Percentiles rank a stretch among this genome's conserved stretches.
These are phyloP conservation scores for Metallyticus violacea DNA, from an alignment of 2,888 invertebrate genomes.

Conservation along the genomic window DNA sequence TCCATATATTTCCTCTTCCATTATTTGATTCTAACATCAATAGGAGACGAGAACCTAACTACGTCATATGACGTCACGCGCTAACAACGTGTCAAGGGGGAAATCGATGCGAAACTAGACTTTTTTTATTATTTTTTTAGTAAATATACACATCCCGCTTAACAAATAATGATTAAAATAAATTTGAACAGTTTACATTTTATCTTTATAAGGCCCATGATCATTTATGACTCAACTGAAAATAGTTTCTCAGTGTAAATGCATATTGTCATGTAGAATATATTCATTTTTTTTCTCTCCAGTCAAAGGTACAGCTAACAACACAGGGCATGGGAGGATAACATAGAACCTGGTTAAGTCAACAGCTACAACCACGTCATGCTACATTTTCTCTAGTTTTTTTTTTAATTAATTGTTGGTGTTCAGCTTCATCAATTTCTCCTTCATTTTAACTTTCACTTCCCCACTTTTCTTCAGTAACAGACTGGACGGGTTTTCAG, in stretches of 20 bases:
- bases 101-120: conserved; percentile 26
- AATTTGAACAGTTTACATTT: conserved; percentile 30
- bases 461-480: neutral
- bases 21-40: neutral
- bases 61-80: neutral
- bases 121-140: neutral
- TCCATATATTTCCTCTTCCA: neutral
- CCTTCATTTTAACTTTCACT: neutral
- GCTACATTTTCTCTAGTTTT: conserved; percentile 6
- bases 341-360: neutral
- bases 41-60: conserved; percentile 6
- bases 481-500: conserved; percentile 12
- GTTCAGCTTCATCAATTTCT: neutral
- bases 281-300: neutral
- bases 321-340: neutral
- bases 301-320: conserved; percentile 5
- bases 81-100: neutral
- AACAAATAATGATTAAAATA: conserved; percentile 33
- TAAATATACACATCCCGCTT: conserved; percentile 25
- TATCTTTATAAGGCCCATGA: conserved; percentile 50
- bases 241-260: conserved; percentile 48
- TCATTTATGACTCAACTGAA: conserved; percentile 51
- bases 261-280: conserved; percentile 45
- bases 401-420: neutral
- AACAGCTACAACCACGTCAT: neutral